Conservation (phyloP, 2,888 invertebrate species). For the Megamerina dolium region DNA sequence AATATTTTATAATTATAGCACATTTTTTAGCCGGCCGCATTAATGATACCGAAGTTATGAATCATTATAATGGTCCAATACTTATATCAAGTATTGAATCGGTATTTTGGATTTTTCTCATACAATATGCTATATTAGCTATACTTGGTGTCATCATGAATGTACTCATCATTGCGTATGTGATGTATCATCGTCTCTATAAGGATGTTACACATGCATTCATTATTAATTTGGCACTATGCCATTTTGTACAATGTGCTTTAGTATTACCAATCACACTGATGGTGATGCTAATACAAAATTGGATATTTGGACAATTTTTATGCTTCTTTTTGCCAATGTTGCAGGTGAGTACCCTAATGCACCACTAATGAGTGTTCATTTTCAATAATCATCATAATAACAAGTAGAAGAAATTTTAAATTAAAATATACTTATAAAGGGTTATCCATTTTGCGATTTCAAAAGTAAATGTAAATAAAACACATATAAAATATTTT, state of each 20-base stretch:
- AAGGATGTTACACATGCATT: conserved; percentile 61
- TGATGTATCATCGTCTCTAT: conserved; percentile 51
- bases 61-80: conserved; percentile 56
- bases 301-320: conserved; percentile 68
- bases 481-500: no score
- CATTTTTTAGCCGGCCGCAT: conserved; percentile 38
- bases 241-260: conserved; percentile 61
- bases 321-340: conserved; percentile 68
- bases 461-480: no score
- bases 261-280: conserved; percentile 64
- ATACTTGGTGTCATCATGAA: conserved; percentile 56
- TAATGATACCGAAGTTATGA: conserved; percentile 41
- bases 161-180: conserved; percentile 55
- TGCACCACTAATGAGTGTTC: no score
- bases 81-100: conserved; percentile 54
- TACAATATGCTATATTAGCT: conserved; percentile 57
- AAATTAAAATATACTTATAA: background rate
- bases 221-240: conserved; percentile 60
- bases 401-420: no score
- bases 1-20: conserved; percentile 42
- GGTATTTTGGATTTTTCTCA: conserved; percentile 58
- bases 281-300: conserved; percentile 62
- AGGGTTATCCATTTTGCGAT: background rate
- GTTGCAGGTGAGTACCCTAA: conserved; percentile 61
- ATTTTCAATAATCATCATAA: no score